Percentiles rank a stretch among this genome's conserved stretches.
Evolutionary conservation across 2,113 vertebrate genomes (phyloP).

Genomic region (Podarcis cretensis): DNA sequence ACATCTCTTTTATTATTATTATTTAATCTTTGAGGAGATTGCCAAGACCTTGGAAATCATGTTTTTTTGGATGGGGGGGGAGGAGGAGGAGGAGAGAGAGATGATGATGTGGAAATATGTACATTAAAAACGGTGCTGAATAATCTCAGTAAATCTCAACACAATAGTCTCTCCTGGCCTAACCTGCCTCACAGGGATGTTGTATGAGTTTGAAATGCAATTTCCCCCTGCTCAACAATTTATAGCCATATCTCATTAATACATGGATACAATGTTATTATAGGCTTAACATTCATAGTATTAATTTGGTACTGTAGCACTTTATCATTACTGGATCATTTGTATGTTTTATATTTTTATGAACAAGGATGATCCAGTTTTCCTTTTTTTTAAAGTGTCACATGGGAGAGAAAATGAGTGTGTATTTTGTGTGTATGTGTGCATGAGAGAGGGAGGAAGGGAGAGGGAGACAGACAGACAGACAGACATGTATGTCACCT

Average conservation of each 20-base stretch:
- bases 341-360: not conserved
- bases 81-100: not conserved
- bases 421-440: too few species aligned
- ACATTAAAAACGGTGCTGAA: not conserved
- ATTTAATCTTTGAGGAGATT: slow-evolving; percentile 47
- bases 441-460: not conserved
- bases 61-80: not conserved
- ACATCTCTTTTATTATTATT: slow-evolving; percentile 3
- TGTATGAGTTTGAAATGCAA: too few species aligned
- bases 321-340: not conserved
- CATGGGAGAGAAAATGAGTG: not conserved
- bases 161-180: too few species aligned
- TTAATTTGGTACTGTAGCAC: too few species aligned
- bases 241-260: too few species aligned
- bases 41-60: slow-evolving; percentile 1
- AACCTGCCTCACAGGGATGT: too few species aligned
- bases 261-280: too few species aligned
- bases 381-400: not conserved
- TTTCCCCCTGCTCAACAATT: too few species aligned
- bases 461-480: not conserved
- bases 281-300: too few species aligned
- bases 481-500: not conserved
- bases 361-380: not conserved
- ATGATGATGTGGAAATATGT: rapidly evolving
- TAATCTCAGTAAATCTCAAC: not conserved